A percentile compares a stretch with the other conserved stretches of the same genome.
Evolutionary conservation across 2,113 vertebrate genomes (phyloP).

Genomic region (Psammodynastes pulverulentus): DNA sequence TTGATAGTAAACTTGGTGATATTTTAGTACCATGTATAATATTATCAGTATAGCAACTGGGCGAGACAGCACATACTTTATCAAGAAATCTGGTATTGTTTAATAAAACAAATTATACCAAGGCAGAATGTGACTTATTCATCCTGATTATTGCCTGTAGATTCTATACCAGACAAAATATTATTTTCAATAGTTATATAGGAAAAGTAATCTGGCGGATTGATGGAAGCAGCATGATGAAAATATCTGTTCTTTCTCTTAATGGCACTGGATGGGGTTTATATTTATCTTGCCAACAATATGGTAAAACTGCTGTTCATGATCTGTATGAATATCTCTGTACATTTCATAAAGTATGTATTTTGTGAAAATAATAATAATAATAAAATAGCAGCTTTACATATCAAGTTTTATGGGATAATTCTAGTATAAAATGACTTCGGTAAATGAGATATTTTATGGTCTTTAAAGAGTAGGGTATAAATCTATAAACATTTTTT

Average conservation of each 20-base stretch:
- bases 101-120: not conserved
- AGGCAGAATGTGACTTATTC: not conserved
- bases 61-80: not conserved
- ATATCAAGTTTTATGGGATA: not conserved
- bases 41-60: not conserved
- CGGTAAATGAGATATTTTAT: constrained; percentile 9
- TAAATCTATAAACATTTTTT: not conserved
- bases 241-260: not conserved
- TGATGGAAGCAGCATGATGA: not conserved
- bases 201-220: not conserved
- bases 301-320: too few relatives aligned
- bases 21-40: not conserved
- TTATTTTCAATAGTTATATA: not conserved
- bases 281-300: not conserved
- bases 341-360: not conserved
- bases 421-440: not conserved
- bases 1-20: not conserved
- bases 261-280: not conserved
- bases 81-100: not conserved
- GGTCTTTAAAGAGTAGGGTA: constrained; percentile 14
- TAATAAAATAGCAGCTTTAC: not conserved
- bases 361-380: not conserved
- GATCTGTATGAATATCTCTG: not conserved
- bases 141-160: not conserved
- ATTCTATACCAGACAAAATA: not conserved